phyloP scores from a whole-genome alignment of 37 sponge, comb jelly and placozoan genomes.

The Haliclona indistincta region DNA sequence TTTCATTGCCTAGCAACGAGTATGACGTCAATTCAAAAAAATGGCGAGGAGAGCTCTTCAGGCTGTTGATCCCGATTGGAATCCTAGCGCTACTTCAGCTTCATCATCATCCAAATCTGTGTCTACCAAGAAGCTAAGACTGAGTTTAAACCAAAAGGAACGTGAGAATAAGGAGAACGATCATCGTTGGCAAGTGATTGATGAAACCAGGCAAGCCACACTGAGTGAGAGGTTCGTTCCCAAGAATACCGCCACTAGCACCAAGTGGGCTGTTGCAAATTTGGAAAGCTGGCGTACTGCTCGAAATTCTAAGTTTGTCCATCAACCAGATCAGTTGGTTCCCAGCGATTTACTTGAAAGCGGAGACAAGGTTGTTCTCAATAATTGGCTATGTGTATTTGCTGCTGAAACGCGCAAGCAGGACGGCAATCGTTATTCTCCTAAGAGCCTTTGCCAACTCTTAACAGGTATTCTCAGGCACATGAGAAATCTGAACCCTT shows the following conservation, averaged over 20 bases:
- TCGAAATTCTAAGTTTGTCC: not conserved
- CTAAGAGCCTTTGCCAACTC: constrained; percentile 1
- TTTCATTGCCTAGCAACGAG: too few species aligned
- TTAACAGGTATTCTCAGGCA: constrained; percentile 16
- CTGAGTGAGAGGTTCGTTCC: constrained; percentile 6
- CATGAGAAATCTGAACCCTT: not conserved
- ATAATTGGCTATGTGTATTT: constrained; percentile 9
- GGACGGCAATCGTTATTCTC: constrained; percentile 7
- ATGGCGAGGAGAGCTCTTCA: too few species aligned
- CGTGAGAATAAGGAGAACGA: too few species aligned
- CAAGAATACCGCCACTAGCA: too few species aligned
- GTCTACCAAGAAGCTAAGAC: not conserved
- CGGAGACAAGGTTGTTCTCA: not conserved
- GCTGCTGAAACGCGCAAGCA: constrained; percentile 19
- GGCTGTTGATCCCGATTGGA: too few species aligned
- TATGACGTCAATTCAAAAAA: too few species aligned
- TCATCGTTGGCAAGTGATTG: constrained; percentile 1
- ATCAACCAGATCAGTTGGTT: not conserved
- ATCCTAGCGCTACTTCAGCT: too few species aligned
- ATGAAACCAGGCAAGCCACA: constrained; percentile 1
- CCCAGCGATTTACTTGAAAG: constrained; percentile 8
- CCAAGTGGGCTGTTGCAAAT: constrained; percentile 24
- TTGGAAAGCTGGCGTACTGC: constrained; percentile 11
- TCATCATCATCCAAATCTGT: too few species aligned
- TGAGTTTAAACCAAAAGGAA: not conserved